Evolutionary conservation across 2,797 vertebrate genomes (phyloP).

Genomic region (Enteromius afrohamiltoni): DNA sequence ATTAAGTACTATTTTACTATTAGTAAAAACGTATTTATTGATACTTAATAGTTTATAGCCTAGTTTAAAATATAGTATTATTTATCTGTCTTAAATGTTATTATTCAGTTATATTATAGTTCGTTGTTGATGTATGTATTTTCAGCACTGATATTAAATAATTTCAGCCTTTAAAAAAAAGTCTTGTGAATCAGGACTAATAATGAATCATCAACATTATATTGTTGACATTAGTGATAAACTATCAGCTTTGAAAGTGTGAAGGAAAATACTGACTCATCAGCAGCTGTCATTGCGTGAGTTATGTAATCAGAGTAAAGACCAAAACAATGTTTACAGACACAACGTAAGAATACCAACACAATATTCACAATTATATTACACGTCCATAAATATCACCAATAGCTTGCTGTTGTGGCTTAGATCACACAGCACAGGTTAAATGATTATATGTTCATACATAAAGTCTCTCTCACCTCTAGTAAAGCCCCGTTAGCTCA

Average conservation of each 20-base stretch:
- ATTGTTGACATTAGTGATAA: background rate
- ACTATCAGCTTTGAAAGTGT: background rate
- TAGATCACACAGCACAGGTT: background rate
- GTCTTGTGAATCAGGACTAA: background rate
- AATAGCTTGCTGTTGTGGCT: background rate
- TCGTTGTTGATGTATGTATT: background rate
- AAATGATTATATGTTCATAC: background rate
- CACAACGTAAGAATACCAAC: background rate
- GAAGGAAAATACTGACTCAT: background rate
- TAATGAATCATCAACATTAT: background rate
- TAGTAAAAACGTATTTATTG: background rate
- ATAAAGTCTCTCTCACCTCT: conserved; percentile 27
- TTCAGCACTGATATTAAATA: background rate
- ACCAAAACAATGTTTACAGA: background rate
- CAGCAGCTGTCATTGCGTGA: background rate
- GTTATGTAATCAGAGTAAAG: background rate
- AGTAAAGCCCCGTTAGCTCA: conserved; percentile 2
- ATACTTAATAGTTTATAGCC: background rate
- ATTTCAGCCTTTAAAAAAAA: background rate
- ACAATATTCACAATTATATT: background rate
- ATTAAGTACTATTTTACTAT: background rate
- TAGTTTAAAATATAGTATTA: background rate
- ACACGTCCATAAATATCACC: background rate
- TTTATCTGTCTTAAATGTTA: background rate
- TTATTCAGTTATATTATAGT: background rate